Evolutionary conservation across 2,113 vertebrate genomes (phyloP), one percentile per base, ranked within the genome.

Genomic region (Rousettus leschenaultii): DNA sequence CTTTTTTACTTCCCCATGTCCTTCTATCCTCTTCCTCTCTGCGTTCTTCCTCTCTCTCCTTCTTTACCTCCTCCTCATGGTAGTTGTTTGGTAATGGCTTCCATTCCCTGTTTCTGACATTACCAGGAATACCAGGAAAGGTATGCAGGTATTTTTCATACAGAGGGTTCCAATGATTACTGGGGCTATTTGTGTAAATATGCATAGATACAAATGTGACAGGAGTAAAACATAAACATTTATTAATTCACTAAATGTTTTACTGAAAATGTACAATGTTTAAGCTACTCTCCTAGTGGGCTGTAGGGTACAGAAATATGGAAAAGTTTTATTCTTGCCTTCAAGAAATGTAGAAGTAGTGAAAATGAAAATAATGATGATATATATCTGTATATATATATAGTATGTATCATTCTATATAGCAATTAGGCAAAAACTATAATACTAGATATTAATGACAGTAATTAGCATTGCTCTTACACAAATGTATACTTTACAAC

Each of bases 371-470:
- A 65, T 48, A 92, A 86, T 86, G 95, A 75, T 91, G 59, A 59
- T 83, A 21, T 48, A 6, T 13, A 66, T 79, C 71, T n/a, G 48
- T 89, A 79, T 75, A 66, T 59, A 74, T 61, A 6, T 13, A 66
- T 79, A 75, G 48, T 89, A 79, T 75, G 71, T 59, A 74, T 61
- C 78, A 66, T 93, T 91, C 51, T 59, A 79, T 28, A 73, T 66
- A 93, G 91, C 30, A 94, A 84, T 94, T 95, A 89, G 48, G 78
- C 51, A 93, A 96, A 91, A 51, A 85, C 51, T 91, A 5, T 84
- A 95, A 89, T n/a, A 78, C 33, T 35, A 93, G 33, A 61, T 82
- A 48, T 90, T 75, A 73, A 73, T 75, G 63, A 93, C 38, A 70
- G 30, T 61, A 83, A 96, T 95, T 95, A 94, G 40, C 51, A 89